Evolutionary conservation across 2,797 vertebrate genomes (phyloP).

Genomic region (Mionectes olivaceus): DNA sequence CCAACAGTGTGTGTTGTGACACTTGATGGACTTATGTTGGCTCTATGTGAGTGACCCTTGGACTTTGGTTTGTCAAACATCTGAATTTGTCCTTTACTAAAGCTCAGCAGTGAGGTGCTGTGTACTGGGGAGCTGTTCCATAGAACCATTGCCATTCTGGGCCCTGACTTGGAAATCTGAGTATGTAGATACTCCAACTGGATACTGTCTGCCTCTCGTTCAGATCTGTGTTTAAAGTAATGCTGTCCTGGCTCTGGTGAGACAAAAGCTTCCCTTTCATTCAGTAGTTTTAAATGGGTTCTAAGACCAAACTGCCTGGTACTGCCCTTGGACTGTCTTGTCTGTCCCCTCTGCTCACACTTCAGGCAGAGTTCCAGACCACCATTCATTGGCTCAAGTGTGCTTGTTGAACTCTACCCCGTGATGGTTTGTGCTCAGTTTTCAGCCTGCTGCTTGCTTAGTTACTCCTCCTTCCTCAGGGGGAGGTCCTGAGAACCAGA

Average conservation of each 20-base stretch:
- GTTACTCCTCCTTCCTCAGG: neutral
- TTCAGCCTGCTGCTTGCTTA: slow-evolving; percentile 37
- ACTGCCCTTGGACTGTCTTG: neutral
- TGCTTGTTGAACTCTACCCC: neutral
- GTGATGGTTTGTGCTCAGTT: neutral
- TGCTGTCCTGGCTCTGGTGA: neutral
- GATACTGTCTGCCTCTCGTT: neutral
- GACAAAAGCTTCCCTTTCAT: neutral
- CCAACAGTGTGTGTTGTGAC: neutral
- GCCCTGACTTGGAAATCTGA: neutral
- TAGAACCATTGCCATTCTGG: neutral
- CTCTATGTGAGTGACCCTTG: neutral
- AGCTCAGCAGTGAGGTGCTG: neutral
- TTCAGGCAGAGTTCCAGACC: neutral
- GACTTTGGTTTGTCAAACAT: neutral
- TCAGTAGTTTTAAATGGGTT: neutral
- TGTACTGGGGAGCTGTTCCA: neutral
- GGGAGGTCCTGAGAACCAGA: neutral
- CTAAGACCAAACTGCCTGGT: neutral
- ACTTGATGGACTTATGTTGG: neutral
- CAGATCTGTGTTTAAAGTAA: neutral
- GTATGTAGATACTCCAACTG: neutral
- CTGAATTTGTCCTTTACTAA: neutral
- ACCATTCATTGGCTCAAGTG: neutral
- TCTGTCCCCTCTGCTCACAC: neutral